Conservation (phyloP, 2,113 vertebrate species). For the Triplophysa dalaica region DNA sequence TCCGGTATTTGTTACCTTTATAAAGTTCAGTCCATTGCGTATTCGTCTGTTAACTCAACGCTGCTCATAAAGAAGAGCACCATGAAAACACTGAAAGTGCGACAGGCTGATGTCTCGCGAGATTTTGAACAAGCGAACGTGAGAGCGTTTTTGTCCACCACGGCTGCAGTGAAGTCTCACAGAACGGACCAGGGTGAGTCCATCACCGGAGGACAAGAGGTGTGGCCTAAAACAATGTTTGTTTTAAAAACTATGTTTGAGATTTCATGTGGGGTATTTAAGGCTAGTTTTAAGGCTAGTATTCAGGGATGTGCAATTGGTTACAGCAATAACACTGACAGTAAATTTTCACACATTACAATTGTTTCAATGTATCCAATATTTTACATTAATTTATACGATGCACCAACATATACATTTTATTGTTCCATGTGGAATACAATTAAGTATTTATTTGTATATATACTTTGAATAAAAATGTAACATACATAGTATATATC, state of each 20-base stretch:
- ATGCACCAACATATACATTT: neutral
- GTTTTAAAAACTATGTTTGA: too few relatives aligned
- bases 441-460: too few relatives aligned
- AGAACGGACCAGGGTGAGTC: neutral
- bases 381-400: too few relatives aligned
- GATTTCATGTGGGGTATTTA: too few relatives aligned
- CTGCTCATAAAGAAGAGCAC: neutral
- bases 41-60: neutral
- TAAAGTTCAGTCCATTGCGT: conserved; percentile 25
- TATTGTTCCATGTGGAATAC: too few relatives aligned
- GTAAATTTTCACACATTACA: too few relatives aligned
- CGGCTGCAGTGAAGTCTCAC: neutral
- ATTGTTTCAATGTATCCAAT: too few relatives aligned
- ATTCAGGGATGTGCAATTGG: too few relatives aligned
- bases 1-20: conserved; percentile 17
- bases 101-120: conserved; percentile 12
- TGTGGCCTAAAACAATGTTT: too few relatives aligned
- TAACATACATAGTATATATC: neutral
- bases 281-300: neutral
- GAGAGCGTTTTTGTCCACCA: neutral
- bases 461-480: neutral
- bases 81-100: neutral
- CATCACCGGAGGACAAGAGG: neutral
- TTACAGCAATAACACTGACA: too few relatives aligned
- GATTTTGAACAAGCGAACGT: neutral